Conservation (phyloP, 2,888 invertebrate species). For the Eurytoma californica region DNA sequence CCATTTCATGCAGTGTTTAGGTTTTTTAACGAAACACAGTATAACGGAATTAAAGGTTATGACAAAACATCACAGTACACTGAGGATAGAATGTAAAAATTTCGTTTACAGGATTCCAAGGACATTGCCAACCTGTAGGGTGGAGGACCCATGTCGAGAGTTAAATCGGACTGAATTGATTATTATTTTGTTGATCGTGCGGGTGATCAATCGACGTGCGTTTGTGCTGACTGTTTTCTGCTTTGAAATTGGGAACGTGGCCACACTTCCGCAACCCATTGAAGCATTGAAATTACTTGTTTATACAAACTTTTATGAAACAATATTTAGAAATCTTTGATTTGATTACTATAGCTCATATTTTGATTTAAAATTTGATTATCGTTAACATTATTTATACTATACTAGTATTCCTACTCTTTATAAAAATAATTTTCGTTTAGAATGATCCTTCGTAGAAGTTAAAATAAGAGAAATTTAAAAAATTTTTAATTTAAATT, state of each 20-base stretch:
- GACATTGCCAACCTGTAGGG: not conserved
- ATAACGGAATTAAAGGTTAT: not conserved
- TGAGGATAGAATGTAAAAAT: not conserved
- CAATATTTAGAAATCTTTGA: too few relatives aligned
- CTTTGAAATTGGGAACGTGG: constrained; percentile 13
- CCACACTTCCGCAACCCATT: constrained; percentile 39
- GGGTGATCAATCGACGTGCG: constrained; percentile 30
- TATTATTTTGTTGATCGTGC: constrained; percentile 27
- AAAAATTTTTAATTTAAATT: too few relatives aligned
- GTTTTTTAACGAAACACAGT: not conserved
- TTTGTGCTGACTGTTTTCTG: constrained; percentile 17
- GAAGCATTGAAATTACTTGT: constrained; percentile 39
- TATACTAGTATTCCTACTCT: too few relatives aligned
- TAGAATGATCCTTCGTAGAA: too few relatives aligned
- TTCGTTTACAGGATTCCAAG: not conserved
- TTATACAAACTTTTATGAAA: too few relatives aligned
- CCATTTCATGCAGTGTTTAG: constrained; percentile 38
- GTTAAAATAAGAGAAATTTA: too few relatives aligned
- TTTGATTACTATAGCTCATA: too few relatives aligned
- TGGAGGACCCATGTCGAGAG: not conserved
- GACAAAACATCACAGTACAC: not conserved
- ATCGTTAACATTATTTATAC: too few relatives aligned
- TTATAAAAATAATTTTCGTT: too few relatives aligned
- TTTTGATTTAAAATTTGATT: too few relatives aligned
- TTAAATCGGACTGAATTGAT: constrained; percentile 24